Evolutionary conservation across 2,797 vertebrate genomes (phyloP).

Genomic region (Oreochromis grahami): DNA sequence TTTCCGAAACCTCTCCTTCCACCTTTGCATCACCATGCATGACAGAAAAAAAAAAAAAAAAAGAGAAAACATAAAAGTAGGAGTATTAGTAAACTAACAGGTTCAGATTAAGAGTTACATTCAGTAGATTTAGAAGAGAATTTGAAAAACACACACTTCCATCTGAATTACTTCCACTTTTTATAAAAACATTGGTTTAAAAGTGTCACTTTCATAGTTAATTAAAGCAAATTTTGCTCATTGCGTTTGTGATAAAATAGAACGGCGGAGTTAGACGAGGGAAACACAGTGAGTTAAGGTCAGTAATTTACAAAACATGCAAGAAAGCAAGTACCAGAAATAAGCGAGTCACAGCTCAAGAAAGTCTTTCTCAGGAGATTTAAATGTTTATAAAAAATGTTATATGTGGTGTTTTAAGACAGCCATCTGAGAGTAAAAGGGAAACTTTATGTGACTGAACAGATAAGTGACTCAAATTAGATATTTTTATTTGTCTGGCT

Average conservation of each 20-base stretch:
- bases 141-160: not conserved
- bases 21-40: constrained; percentile 57
- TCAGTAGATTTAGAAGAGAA: not conserved
- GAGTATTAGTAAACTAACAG: constrained; percentile 1
- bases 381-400: constrained; percentile 1
- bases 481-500: constrained; percentile 69
- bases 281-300: too few species aligned
- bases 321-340: not conserved
- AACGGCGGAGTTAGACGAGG: not conserved
- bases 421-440: constrained; percentile 3
- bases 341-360: not conserved
- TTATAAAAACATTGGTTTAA: not conserved
- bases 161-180: not conserved
- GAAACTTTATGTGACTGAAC: constrained; percentile 35
- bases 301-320: not conserved
- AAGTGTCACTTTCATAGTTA: not conserved
- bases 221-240: not conserved
- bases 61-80: not conserved
- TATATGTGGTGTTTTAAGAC: not conserved
- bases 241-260: not conserved
- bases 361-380: constrained; percentile 5
- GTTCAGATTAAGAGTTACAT: not conserved
- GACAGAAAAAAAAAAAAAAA: not conserved
- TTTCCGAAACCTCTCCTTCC: constrained; percentile 68
- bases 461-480: constrained; percentile 67